These are phyloP conservation scores for Melanocharis versteri DNA, from an alignment of 2,113 vertebrate species.

Conservation along the genomic window DNA sequence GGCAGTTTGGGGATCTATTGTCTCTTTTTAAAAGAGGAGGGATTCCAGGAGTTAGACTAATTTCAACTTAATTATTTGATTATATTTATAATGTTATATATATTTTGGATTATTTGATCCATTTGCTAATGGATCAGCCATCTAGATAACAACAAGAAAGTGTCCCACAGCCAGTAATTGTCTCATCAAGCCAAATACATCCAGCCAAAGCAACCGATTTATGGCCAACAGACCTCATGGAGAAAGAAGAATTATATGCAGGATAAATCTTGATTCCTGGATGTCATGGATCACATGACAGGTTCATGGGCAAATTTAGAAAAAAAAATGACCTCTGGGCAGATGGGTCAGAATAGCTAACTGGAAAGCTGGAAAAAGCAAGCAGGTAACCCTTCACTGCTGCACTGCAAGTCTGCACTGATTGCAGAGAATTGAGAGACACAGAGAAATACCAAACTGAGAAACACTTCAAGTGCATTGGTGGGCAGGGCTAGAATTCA, in stretches of 20 bases:
- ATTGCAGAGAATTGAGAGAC: neutral
- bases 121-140: neutral
- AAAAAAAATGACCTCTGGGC: neutral
- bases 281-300: neutral
- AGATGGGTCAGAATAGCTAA: neutral
- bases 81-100: neutral
- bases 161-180: neutral
- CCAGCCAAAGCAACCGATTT: neutral
- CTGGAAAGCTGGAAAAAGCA: neutral
- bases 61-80: neutral
- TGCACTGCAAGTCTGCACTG: neutral
- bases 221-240: neutral
- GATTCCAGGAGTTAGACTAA: neutral
- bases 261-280: neutral
- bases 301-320: neutral
- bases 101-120: neutral
- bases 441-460: neutral
- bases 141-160: neutral
- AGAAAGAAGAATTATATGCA: neutral
- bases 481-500: neutral
- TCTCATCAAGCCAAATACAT: neutral
- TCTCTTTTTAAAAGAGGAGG: neutral
- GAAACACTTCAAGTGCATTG: neutral
- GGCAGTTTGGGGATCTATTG: neutral
- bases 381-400: neutral